These are phyloP conservation scores for Tetheella fluctuosa DNA, from an alignment of 2,888 invertebrate species.

Conservation along the genomic window DNA sequence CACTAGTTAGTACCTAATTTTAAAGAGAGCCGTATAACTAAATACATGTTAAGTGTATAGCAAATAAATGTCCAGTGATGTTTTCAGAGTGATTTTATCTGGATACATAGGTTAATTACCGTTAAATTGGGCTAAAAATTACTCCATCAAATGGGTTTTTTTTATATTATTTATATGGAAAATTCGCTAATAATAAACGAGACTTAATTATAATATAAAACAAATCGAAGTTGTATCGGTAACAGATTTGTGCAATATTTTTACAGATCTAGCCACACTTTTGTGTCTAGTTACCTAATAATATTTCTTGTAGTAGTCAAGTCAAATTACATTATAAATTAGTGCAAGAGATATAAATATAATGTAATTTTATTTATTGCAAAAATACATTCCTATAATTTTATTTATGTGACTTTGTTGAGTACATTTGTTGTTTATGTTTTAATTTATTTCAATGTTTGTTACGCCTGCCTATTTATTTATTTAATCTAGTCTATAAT, in stretches of 20 bases:
- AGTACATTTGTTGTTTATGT: conserved; percentile 52
- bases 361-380: conserved; percentile 29
- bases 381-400: conserved; percentile 60
- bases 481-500: conserved; percentile 58
- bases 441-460: conserved; percentile 49
- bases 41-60: background rate
- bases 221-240: conserved; percentile 22
- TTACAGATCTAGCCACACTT: conserved; percentile 31
- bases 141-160: conserved; percentile 52
- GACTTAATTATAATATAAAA: conserved; percentile 36
- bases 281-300: conserved; percentile 16
- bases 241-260: conserved; percentile 56
- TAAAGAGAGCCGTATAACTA: background rate
- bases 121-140: conserved; percentile 33
- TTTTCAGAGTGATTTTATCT: conserved; percentile 27
- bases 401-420: conserved; percentile 48
- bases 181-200: conserved; percentile 41
- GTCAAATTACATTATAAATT: conserved; percentile 7
- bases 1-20: background rate
- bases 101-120: conserved; percentile 31
- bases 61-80: conserved; percentile 15
- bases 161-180: conserved; percentile 21
- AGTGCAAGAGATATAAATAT: conserved; percentile 22
- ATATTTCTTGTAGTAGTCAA: conserved; percentile 20
- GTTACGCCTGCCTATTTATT: conserved; percentile 43